Evolutionary conservation across 2,113 vertebrate species (phyloP), one percentile per base, ranked within the genome.

Genomic region (Ursus arctos): DNA sequence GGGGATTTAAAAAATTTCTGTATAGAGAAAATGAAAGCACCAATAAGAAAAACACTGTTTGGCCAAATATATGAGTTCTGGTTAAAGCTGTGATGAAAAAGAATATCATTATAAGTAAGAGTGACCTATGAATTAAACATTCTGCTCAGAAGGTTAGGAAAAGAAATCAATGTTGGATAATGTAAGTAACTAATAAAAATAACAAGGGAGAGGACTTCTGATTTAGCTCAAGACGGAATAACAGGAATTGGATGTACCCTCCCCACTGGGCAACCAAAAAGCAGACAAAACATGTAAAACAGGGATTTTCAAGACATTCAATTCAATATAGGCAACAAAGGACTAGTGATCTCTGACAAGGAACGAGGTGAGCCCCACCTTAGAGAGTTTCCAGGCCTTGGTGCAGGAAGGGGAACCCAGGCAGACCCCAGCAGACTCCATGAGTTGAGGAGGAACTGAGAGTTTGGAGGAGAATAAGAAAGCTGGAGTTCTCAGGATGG

Each of bases 21-120:
- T 88, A 26, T 40, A 28, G n/a, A 80, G 53, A 93, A 87, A 90
- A 67, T 81, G 47, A 81, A 97, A 95, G 11, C 36, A 72, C 47
- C 61, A n/a, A 57, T 72, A 90, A 85, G 71, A 89, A 80, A 88
- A 80, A 49, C 36, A 7, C 24, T 65, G 7, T 31, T 36, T 53
- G 85, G 51, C 14, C 77, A 92, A 88, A 83, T 79, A 51, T 88
- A 88, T 47, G 77, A 59, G 22, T 88, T 77, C n/a, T 71, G 40
- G 40, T 43, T 95, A 88, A 59, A 83, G 40, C 28, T 83, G 28
- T n/a, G 59, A 71, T 88, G 13, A 71, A 79, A 94, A 87, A 33
- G 65, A 71, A 36, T 47, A 77, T 80, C 24, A 76, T 67, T 92
- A 61, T 92, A 84, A 94, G 59, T 84, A 77, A 88, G 76, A 94